These are phyloP conservation scores for Sapayoa aenigma DNA, from an alignment of 2,113 vertebrate species.

Conservation along the genomic window DNA sequence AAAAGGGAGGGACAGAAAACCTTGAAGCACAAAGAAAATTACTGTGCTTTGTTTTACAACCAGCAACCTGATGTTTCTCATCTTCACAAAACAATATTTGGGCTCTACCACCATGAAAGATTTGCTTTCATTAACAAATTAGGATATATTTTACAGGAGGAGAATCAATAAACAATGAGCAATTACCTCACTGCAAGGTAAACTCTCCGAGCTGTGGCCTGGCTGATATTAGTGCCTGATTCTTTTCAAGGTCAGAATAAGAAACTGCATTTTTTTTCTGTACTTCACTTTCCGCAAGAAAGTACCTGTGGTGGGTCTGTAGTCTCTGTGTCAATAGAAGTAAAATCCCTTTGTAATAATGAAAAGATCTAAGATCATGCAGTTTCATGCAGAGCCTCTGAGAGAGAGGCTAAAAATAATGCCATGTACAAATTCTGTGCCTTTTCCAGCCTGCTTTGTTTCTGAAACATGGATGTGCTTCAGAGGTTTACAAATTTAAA, in stretches of 20 bases:
- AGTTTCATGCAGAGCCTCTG: neutral
- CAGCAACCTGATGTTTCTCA: neutral
- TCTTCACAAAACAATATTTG: neutral
- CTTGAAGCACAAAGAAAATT: neutral
- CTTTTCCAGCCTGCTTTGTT: neutral
- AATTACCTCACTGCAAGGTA: neutral
- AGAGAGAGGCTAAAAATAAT: neutral
- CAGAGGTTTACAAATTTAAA: neutral
- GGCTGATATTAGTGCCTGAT: neutral
- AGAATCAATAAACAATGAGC: neutral
- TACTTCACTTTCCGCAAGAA: neutral
- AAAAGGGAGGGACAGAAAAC: neutral
- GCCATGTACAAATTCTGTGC: accelerated
- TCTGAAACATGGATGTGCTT: neutral
- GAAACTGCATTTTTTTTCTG: neutral
- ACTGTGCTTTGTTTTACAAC: neutral
- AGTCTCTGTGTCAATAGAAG: neutral
- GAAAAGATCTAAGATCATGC: neutral
- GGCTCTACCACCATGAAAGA: neutral
- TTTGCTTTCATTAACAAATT: neutral
- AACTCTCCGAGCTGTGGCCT: neutral
- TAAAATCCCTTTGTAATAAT: neutral
- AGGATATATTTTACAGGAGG: neutral
- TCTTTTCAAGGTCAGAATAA: neutral
- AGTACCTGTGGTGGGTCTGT: neutral